Base-by-base conservation (phyloP, 2,113 vertebrate species). In the Dromas ardeola region DNA sequence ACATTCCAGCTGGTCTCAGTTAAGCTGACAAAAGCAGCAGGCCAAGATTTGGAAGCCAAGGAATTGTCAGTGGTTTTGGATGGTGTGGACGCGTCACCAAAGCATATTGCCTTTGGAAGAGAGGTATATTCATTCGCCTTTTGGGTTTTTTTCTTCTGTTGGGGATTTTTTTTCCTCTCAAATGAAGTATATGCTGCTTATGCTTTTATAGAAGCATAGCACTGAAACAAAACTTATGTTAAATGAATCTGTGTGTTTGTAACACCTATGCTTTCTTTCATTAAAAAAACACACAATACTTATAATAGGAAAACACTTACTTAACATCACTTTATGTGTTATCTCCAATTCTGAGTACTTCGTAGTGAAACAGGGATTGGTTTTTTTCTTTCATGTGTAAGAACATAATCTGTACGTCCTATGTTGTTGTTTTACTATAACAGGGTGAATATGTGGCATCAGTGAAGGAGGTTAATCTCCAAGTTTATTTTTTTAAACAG, bases 381-480 rank as follows among this genome's bases (percentile, higher is more conserved):
- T 11, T 27, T 63, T 30, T 36, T 59, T 25, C 7, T 50, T 74
- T 40, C 32, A 25, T n/a, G 5, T 78, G 3, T 55, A 25, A 71
- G 17, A 77, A 52, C 7, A 25, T 29, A 49, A 79, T 23, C 26
- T 81, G 1, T 49, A 4, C 32, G 13, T 81, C 11, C 12, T 73
- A 59, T 52, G 10, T 53, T 52, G 14, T 38, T 69, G 7, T 69
- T 94, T 86, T 72, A 5, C 21, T 92, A 1, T 82, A 70, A 84
- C 96, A 99, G 99, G 99, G 98, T 45, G 97, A 98, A 61, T 99
- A 98, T 79, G 97, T 99, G 59, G 99, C 97, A n/a, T 98, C 98
- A 43, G 98, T 97, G 15, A 98, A 97, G 34, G 97, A 94, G 21
- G 47, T 98, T 56, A 70, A 96, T 69, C 98, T 99, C 47, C 96